A percentile compares a stretch with the other conserved stretches of the same genome.
Conservation (phyloP, 2,888 invertebrate species). For the Epicampocera succincta region DNA sequence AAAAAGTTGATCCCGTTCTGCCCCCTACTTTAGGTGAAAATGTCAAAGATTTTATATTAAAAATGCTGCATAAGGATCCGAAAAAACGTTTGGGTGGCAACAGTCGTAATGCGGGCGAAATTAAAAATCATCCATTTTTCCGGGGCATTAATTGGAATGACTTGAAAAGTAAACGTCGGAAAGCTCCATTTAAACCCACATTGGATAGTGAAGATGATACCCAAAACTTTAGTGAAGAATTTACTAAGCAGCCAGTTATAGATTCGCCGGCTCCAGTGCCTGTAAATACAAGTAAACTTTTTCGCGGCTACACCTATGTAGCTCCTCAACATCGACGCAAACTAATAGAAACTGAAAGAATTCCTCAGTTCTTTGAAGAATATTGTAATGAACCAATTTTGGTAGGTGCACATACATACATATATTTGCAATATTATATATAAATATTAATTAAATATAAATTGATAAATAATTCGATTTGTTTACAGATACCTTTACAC, state of each 20-base stretch:
- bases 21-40: constrained; percentile 89
- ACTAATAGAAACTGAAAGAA: constrained; percentile 42
- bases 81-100: constrained; percentile 89
- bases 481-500: constrained; percentile 73
- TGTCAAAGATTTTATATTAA: constrained; percentile 88
- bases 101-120: constrained; percentile 92
- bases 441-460: not conserved
- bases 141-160: constrained; percentile 91
- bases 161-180: constrained; percentile 88
- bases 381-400: constrained; percentile 75
- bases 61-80: constrained; percentile 94
- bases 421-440: no score
- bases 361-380: constrained; percentile 73
- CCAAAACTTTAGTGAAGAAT: constrained; percentile 98
- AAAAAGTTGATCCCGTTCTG: constrained; percentile 93
- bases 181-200: constrained; percentile 95
- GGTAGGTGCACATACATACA: constrained; percentile 69
- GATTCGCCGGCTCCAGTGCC: constrained; percentile 96
- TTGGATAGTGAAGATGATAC: constrained; percentile 94
- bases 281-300: constrained; percentile 91
- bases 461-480: not conserved
- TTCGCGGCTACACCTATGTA: constrained; percentile 96
- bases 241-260: constrained; percentile 94
- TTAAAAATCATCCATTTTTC: constrained; percentile 95
- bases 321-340: constrained; percentile 85